Conservation (phyloP, 2,113 vertebrate genomes). For the Ophthalmolycus amberensis region DNA sequence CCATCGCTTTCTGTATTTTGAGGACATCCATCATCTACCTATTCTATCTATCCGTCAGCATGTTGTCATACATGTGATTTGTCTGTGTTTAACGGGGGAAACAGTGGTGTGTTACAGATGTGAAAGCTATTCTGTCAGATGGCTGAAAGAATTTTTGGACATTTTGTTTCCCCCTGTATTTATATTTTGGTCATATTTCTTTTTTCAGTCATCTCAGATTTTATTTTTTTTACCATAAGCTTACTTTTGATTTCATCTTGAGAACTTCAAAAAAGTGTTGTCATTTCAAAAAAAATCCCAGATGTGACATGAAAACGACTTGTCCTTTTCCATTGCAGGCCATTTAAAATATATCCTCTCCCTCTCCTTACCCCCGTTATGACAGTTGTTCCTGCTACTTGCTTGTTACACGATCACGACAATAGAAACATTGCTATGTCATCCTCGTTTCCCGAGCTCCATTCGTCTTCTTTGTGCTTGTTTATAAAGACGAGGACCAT, state of each 20-base stretch:
- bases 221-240: too few relatives aligned
- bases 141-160: neutral
- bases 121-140: neutral
- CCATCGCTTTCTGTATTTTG: slow-evolving; percentile 49
- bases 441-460: slow-evolving; percentile 18
- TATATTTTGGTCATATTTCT: neutral
- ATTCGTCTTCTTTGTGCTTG: slow-evolving; percentile 34
- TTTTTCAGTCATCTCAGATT: too few relatives aligned
- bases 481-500: slow-evolving; percentile 65
- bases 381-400: neutral
- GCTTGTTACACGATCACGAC: slow-evolving; percentile 7
- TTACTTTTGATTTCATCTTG: slow-evolving; percentile 2
- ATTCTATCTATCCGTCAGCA: slow-evolving; percentile 7
- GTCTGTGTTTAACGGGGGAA: neutral
- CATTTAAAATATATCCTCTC: neutral
- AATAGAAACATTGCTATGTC: slow-evolving; percentile 22
- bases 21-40: slow-evolving; percentile 34
- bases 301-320: neutral
- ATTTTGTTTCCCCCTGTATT: neutral
- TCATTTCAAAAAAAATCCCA: neutral
- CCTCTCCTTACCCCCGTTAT: neutral
- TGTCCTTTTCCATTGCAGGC: neutral
- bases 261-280: neutral
- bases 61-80: slow-evolving; percentile 11
- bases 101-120: neutral